Evolutionary conservation across 2,113 vertebrate species (phyloP).

Genomic region (Scatophagus argus): DNA sequence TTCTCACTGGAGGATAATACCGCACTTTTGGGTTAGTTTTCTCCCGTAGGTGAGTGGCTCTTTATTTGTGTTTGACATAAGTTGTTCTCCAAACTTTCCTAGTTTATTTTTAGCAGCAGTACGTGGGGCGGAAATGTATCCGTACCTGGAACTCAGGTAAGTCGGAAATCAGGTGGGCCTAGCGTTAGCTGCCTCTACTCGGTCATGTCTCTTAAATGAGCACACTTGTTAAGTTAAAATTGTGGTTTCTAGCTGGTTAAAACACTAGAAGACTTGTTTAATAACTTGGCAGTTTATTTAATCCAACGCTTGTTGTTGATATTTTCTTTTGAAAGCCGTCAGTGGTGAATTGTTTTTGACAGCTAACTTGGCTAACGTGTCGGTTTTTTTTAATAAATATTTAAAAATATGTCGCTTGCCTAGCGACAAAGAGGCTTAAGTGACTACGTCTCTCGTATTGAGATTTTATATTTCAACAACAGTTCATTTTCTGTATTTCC

Average conservation of each 20-base stretch:
- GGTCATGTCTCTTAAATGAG: slow-evolving; percentile 17
- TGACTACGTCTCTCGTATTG: background rate
- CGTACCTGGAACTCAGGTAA: slow-evolving; percentile 82
- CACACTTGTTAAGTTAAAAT: slow-evolving; percentile 4
- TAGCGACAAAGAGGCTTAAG: background rate
- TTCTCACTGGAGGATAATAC: slow-evolving; percentile 30
- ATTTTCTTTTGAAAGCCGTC: background rate
- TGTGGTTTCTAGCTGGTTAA: background rate
- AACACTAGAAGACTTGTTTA: background rate
- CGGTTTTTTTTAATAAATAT: slow-evolving; percentile 22
- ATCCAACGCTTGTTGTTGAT: background rate
- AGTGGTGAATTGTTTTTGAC: background rate
- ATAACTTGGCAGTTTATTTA: background rate
- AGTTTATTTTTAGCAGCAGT: slow-evolving; percentile 20
- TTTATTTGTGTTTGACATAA: background rate
- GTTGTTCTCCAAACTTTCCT: slow-evolving; percentile 35
- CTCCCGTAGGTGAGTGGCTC: slow-evolving; percentile 66
- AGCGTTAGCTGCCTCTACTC: slow-evolving; percentile 29
- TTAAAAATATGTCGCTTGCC: background rate
- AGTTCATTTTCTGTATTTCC: background rate
- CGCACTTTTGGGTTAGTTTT: background rate
- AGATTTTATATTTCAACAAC: background rate
- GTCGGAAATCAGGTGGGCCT: slow-evolving; percentile 65
- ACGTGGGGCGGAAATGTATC: slow-evolving; percentile 67
- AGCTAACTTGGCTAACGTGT: background rate